A percentile compares a stretch with the other conserved stretches of the same genome.
phyloP scores from a whole-genome alignment of 2,797 vertebrate species.

The Hoplostethus mediterraneus region DNA sequence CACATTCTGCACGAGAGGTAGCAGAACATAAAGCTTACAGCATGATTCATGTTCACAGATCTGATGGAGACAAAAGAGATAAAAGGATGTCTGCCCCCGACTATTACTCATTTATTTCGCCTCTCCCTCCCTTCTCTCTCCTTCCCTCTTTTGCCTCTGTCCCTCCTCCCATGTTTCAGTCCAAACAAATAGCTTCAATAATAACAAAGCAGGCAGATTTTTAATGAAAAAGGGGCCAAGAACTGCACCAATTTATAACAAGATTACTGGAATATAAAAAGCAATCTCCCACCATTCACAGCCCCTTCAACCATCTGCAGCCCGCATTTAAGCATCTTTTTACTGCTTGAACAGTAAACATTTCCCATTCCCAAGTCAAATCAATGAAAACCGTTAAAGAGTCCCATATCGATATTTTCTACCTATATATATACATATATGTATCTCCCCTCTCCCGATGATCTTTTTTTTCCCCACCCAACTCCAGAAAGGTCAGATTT shows the following conservation, averaged over 20 bases:
- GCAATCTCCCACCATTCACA: conserved; percentile 55
- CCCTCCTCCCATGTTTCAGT: conserved; percentile 28
- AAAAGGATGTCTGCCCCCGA: conserved; percentile 16
- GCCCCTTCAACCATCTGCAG: conserved; percentile 67
- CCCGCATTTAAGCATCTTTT: conserved; percentile 60
- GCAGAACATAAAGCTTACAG: neutral
- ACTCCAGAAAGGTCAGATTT: conserved; percentile 87
- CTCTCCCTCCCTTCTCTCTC: neutral
- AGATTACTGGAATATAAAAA: conserved; percentile 73
- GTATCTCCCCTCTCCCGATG: conserved; percentile 41
- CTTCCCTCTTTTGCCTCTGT: conserved; percentile 23
- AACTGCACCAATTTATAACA: conserved; percentile 64
- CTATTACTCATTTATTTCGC: conserved; percentile 22
- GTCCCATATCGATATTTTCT: conserved; percentile 62
- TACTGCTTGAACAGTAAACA: conserved; percentile 57
- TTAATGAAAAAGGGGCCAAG: conserved; percentile 62
- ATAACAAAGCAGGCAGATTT: conserved; percentile 59
- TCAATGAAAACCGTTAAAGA: conserved; percentile 54
- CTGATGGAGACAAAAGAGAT: conserved; percentile 19
- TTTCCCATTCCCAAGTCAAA: conserved; percentile 50
- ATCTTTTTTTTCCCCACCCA: conserved; percentile 73
- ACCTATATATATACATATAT: conserved; percentile 45
- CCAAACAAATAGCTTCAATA: conserved; percentile 71
- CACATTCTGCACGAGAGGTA: neutral
- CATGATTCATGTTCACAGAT: conserved; percentile 9